Evolutionary conservation across 2,113 vertebrate genomes (phyloP), one percentile per base, ranked within the genome.

Genomic region (Oplegnathus fasciatus): DNA sequence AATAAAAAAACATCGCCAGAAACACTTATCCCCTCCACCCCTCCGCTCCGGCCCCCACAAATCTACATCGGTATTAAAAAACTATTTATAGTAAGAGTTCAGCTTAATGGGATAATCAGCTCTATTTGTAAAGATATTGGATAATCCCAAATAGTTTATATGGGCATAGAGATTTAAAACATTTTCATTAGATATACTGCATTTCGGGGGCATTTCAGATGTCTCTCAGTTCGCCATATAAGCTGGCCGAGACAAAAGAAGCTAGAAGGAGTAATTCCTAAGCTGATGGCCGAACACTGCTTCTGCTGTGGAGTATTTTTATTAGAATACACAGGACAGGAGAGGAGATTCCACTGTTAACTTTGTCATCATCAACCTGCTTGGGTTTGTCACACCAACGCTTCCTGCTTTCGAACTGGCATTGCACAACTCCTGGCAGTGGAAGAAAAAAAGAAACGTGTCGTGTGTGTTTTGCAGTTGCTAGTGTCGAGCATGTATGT

Each of bases 51-150:
- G 88, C 90, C 86, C 87, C 85, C 86, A 84, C 82, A 92, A 94
- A 95, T 95, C 94, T 95, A 94, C 93, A 95, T 94, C 85, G 64
- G 95, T 78, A 96, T 96, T 95, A 95, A 90, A 90, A 86, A 91
- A 91, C 90, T 94, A 94, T 96, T 95, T 95, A 94, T 95, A 95
- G 94, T 83, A 78, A 75, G 89, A 92, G 92, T 94, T 95, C 91
- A 90, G 93, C 93, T 94, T 96, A 96, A 95, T 95, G 92, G 93
- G 94, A 96, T 96, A 92, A 95, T 94, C 94, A 93, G 94, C 92
- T 94, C 91, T 93, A 94, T 95, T 95, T 95, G 95, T 93, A 92
- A 91, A 94, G 93, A 95, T 92, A 91, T 89, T 95, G 94, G 95
- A 95, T 96, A 95, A 96, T 96, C 94, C 93, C 84, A 93, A 94